Evolutionary conservation across 2,888 invertebrate genomes (phyloP).

Genomic region (Oeneis ivallda): DNA sequence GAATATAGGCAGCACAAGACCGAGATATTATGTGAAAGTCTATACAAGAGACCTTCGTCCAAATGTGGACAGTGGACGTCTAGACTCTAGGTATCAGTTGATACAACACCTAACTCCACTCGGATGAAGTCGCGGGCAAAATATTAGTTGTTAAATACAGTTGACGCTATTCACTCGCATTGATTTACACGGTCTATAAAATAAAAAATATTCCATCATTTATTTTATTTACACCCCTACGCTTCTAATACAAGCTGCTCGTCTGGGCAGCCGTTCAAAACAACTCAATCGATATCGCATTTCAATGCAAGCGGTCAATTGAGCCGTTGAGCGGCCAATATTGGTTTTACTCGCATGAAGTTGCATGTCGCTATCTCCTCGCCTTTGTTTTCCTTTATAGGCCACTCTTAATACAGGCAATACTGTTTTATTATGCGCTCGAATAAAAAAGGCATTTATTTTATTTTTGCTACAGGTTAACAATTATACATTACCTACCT

Average conservation of each 20-base stretch:
- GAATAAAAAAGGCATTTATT: neutral
- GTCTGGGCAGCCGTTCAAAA: slow-evolving; percentile 19
- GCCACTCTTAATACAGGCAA: neutral
- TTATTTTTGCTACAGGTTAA: no score
- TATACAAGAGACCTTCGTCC: no score
- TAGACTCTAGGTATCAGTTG: no score
- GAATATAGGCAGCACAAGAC: no score
- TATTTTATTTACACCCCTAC: neutral
- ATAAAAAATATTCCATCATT: neutral
- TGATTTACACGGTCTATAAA: neutral
- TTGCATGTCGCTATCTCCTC: slow-evolving; percentile 7
- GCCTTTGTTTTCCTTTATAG: neutral
- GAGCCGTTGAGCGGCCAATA: slow-evolving; percentile 18
- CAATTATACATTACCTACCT: no score
- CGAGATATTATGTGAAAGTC: no score
- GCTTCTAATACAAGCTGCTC: neutral
- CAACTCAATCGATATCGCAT: slow-evolving; percentile 28
- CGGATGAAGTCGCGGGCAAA: no score
- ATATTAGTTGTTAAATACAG: no score
- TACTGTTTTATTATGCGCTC: neutral
- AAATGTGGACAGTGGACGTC: no score
- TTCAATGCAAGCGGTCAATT: slow-evolving; percentile 22
- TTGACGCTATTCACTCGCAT: neutral
- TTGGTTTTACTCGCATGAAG: slow-evolving; percentile 14
- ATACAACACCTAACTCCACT: no score